Evolutionary conservation across 2,888 invertebrate species (phyloP), one percentile per base, ranked within the genome.

Genomic region (Cylloceria caligata): DNA sequence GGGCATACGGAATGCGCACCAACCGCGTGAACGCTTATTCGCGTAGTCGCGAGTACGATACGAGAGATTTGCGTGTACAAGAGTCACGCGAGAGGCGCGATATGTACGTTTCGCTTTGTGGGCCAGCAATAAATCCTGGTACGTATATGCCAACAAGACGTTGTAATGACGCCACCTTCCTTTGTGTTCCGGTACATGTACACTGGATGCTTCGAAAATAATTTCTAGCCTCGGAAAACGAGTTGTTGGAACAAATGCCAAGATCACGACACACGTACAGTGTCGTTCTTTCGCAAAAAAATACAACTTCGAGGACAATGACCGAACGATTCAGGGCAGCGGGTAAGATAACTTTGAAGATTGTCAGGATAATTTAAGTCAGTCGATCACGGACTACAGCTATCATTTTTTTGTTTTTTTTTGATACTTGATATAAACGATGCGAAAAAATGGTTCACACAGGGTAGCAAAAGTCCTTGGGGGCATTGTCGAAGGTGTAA

Each of bases 1-100:
- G 90, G 89, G 90, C 88, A 60, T 36, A 87, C 62, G 87, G 88
- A 88, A 90, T 91, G 88, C 88, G 88, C 88, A 62, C 45, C 74
- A 69, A 55, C 69, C 74, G 60, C 77, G 64, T 68, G 72, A 80
- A 75, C 79, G 52, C 68, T 79, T 75, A 55, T 39, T 60, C 36
- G 57, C 69, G 84, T 83, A 77, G 47, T 47, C 45, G 55, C 24
- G 55, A 81, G 68, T 80, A 30, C 69, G 69, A 64, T 69, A 60
- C 60, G 62, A 49, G 62, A 27, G 55, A 60, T 62, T 77, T 77
- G 72, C 77, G 77, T 76, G 81, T 76, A n/a, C n/a, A n/a, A n/a
- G n/a, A n/a, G n/a, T n/a, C n/a, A n/a, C 16, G 39, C 30, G 39
- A 67, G 73, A 80, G 69, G 21, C 39, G 42, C 73, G 81, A 81